Base-by-base conservation (phyloP, 2,113 vertebrate species). In the Hemibagrus wyckioides region DNA sequence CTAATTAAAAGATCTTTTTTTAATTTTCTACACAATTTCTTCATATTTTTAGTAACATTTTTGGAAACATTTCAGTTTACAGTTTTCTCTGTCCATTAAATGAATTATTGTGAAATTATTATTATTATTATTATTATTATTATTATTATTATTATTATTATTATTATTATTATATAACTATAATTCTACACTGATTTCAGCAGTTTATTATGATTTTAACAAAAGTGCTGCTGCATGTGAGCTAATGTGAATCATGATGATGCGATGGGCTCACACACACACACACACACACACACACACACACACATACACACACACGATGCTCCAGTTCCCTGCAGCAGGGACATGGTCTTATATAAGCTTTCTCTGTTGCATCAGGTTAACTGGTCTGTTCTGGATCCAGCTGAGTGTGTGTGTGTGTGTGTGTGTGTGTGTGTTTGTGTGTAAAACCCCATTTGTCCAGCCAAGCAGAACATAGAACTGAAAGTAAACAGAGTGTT, bases 271-370 rank as follows among this genome's bases (percentile, higher is more conserved):
- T 48, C 59, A 28, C 59, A 61, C 41, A 36, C 79, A 23, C 79
- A 80, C 85, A 65, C 6, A 67, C 69, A 87, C 89, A 90, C 88
- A 86, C 89, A 90, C 30, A 69, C 82, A 80, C 89, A 85, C 33
- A 73, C 69, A 39, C 36, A 73, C 65, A 69, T 15, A 69, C 67
- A 39, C 30, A 33, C 65, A 36, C 65, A 19, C 1, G 4, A 33
- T 19, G 69, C 21, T 39, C 15, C 67, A 39, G 8, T 69, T 73
- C 36, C 33, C 92, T 92, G 61, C 92, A 90, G 82, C 79, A 85
- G 88, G 63, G 88, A 90, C 63, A 86, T 85, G n/a, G 89, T 80
- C 91, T 95, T 94, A 93, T 89, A 89, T 94, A 95, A 95, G 61
- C 81, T 50, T 69, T 88, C 84, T 48, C 91, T 90, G 89, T 89